Percentiles rank a stretch among this genome's conserved stretches.
Evolutionary conservation across 2,888 invertebrate genomes (phyloP).

Genomic region (Drosophila helvetica): DNA sequence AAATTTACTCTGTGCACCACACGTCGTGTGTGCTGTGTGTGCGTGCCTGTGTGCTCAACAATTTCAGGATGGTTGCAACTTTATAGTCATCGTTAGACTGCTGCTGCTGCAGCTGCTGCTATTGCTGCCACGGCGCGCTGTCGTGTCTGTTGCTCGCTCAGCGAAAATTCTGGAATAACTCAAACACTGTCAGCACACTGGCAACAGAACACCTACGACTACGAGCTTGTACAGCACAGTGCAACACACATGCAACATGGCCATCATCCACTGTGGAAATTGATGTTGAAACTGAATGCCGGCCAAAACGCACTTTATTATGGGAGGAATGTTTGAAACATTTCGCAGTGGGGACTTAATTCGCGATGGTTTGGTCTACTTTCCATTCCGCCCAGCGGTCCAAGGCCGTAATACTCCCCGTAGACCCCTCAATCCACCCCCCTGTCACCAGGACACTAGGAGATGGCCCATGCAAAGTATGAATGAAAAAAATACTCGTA

Average conservation of each 20-base stretch:
- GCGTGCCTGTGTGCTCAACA: constrained; percentile 35
- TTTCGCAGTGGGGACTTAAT: constrained; percentile 72
- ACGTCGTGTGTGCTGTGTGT: constrained; percentile 3
- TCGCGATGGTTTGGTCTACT: constrained; percentile 43
- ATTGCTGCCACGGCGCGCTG: background rate
- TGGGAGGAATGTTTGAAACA: constrained; percentile 59
- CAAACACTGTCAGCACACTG: constrained; percentile 49
- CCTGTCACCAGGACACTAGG: background rate
- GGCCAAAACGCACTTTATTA: constrained; percentile 70
- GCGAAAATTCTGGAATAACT: constrained; percentile 59
- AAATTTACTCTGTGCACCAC: background rate
- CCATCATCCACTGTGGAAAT: background rate
- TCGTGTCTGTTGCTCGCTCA: constrained; percentile 30
- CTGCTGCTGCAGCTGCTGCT: constrained; percentile 3
- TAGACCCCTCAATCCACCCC: background rate
- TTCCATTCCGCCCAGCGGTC: too few relatives aligned
- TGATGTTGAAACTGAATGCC: constrained; percentile 17
- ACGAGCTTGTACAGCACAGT: constrained; percentile 5
- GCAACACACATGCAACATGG: constrained; percentile 6
- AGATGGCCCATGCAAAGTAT: constrained; percentile 8
- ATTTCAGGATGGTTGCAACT: constrained; percentile 57
- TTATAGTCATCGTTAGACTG: constrained; percentile 38
- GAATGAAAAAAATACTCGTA: constrained; percentile 13
- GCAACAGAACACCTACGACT: constrained; percentile 11
- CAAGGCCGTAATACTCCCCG: constrained; percentile 3